Base-by-base conservation (phyloP, 92 coral and sea anemone species). In the Palythoa grandis region DNA sequence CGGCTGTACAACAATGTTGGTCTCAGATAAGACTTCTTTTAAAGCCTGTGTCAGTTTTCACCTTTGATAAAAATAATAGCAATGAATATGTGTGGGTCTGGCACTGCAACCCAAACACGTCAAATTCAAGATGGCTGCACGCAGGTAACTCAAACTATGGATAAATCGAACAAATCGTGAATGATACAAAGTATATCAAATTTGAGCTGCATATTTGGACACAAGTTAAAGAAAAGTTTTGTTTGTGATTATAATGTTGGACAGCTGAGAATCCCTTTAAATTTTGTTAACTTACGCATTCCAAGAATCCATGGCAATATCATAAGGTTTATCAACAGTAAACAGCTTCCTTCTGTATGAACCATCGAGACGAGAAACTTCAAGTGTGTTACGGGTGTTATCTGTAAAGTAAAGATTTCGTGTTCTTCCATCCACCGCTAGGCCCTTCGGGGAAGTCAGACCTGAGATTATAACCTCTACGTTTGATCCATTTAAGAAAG, bases 351-450 rank as follows among this genome's bases (percentile, higher is more conserved):
- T 65, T 52, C 85, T 65, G 73, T 38, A 22, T 13, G 74, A 43
- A 8, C 85, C 85, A 23, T 80, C 66, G 0, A 80, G 29, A 9
- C 50, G 47, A 3, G 53, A 40, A 9, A 80, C 85, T 66, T 80
- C 85, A 23, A 80, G 58, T 0, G 74, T 48, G 25, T 80, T 80
- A 15, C 12, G 25, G 1, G 3, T 7, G 11, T 14, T 65, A 70
- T 80, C 85, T 35, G 22, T 66, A 43, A 66, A 65, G 48, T 80
- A 80, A 23, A 80, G 23, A 52, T 80, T 80, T 48, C 85, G 58
- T 40, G 74, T 74, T 10, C 40, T 25, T 39, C 85, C 74, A 19
- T 80, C 85, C 14, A 80, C 74, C 1, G 85, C 85, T 2, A 80
- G 5, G 20, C 85, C 85, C 47, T 24, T 17, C 22, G 85, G 85